A percentile compares a stretch with the other conserved stretches of the same genome.
These are phyloP conservation scores for Cancer borealis DNA, from an alignment of 2,888 invertebrate species.

Conservation along the genomic window DNA sequence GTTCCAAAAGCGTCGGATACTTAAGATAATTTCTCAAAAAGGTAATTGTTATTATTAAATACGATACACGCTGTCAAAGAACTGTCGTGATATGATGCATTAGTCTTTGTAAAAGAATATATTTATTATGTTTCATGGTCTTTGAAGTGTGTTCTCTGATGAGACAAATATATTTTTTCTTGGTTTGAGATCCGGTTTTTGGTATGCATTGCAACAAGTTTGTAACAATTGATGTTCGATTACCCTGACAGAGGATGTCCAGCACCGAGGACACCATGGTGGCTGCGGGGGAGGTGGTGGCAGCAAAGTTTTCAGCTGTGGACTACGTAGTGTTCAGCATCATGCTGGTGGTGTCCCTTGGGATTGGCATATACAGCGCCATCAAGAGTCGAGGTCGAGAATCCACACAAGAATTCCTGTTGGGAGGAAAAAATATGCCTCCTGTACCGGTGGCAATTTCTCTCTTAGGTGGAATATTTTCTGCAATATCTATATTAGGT, in stretches of 20 bases:
- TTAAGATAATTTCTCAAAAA: too few species aligned
- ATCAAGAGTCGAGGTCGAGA: conserved; percentile 33
- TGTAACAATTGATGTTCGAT: too few species aligned
- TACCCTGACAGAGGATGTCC: background rate
- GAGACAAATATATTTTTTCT: too few species aligned
- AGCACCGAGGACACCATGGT: background rate
- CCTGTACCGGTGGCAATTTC: conserved; percentile 38
- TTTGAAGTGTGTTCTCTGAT: too few species aligned
- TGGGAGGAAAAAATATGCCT: conserved; percentile 44
- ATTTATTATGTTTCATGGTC: too few species aligned
- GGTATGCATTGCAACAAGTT: too few species aligned
- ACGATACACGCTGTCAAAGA: too few species aligned
- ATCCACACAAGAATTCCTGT: conserved; percentile 50
- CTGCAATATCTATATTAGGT: conserved; percentile 49
- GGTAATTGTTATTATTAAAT: too few species aligned
- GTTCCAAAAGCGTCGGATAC: too few species aligned
- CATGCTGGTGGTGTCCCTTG: conserved; percentile 51
- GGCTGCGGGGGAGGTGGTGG: background rate
- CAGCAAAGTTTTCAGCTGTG: background rate
- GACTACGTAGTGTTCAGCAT: conserved; percentile 47
- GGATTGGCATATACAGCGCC: conserved; percentile 49
- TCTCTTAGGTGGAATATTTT: conserved; percentile 47
- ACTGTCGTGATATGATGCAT: too few species aligned
- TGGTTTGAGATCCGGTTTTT: too few species aligned
- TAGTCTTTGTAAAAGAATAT: too few species aligned